These are phyloP conservation scores for Lanius ludovicianus DNA, from an alignment of 2,113 vertebrate species.

Conservation along the genomic window DNA sequence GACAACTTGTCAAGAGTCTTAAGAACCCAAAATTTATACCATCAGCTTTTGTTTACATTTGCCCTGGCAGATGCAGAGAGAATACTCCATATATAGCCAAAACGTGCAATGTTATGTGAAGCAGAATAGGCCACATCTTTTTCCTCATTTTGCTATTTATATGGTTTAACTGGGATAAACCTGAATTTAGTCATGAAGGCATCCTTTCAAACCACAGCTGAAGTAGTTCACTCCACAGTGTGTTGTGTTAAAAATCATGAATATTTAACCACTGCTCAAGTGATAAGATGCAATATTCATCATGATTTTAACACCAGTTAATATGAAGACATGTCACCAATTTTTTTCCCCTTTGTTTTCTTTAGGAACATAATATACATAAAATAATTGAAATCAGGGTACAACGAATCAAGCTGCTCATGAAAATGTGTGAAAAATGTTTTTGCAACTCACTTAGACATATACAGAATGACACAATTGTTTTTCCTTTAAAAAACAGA, in stretches of 20 bases:
- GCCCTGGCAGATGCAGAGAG: background rate
- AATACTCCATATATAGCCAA: background rate
- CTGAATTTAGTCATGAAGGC: background rate
- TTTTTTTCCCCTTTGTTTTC: background rate
- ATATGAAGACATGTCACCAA: background rate
- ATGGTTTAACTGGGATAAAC: background rate
- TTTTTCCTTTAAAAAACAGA: background rate
- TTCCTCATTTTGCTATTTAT: background rate
- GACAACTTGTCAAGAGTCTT: background rate
- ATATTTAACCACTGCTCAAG: background rate
- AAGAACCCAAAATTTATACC: background rate
- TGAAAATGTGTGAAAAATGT: background rate
- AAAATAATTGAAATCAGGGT: background rate
- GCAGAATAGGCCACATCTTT: background rate
- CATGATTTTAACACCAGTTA: background rate
- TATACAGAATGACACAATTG: background rate
- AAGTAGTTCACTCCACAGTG: background rate
- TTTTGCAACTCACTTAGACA: background rate
- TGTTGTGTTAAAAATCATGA: background rate
- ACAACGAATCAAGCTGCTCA: background rate
- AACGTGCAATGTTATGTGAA: background rate
- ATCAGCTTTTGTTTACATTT: background rate
- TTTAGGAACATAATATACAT: background rate
- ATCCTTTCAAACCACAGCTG: background rate
- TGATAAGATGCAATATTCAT: background rate